These are phyloP conservation scores for Clostera curtula DNA, from an alignment of 2,888 invertebrate genomes.

Conservation along the genomic window DNA sequence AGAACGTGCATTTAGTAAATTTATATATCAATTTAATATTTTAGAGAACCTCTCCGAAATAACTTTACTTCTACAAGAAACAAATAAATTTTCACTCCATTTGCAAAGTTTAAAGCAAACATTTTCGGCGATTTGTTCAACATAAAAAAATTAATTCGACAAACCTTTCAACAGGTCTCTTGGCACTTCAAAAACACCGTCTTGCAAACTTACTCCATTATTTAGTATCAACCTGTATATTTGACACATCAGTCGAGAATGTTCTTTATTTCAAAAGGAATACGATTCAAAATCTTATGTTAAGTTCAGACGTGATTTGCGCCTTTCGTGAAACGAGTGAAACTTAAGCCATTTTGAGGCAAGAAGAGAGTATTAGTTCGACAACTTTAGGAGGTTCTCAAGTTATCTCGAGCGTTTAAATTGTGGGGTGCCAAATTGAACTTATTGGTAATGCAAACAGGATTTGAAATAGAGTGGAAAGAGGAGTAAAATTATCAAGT, in stretches of 20 bases:
- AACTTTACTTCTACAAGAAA: conserved; percentile 1
- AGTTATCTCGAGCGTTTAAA: conserved; percentile 44
- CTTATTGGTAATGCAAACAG: conserved; percentile 26
- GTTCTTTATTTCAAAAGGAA: conserved; percentile 16
- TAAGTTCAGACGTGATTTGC: conserved; percentile 23
- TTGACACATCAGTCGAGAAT: conserved; percentile 14
- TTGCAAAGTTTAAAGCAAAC: conserved; percentile 7
- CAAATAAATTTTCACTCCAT: conserved; percentile 8
- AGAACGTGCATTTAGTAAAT: too few relatives aligned
- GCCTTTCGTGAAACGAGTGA: conserved; percentile 25
- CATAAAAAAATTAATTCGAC: conserved; percentile 29
- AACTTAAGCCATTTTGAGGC: conserved; percentile 64
- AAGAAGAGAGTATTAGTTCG: conserved; percentile 65
- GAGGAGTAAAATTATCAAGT: too few relatives aligned
- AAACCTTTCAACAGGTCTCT: conserved; percentile 45
- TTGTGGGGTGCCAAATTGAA: conserved; percentile 17
- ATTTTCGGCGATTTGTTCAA: conserved; percentile 17
- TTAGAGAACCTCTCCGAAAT: not conserved
- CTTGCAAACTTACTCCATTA: conserved; percentile 43
- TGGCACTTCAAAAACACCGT: conserved; percentile 41
- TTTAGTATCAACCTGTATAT: conserved; percentile 41
- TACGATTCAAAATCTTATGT: conserved; percentile 34
- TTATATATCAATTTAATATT: too few relatives aligned
- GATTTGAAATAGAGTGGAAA: conserved; percentile 31
- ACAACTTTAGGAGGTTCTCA: conserved; percentile 59